Percentiles rank a stretch among this genome's conserved stretches.
Conservation (phyloP, 1,140 invertebrate species). For the Lepidurus apus region DNA sequence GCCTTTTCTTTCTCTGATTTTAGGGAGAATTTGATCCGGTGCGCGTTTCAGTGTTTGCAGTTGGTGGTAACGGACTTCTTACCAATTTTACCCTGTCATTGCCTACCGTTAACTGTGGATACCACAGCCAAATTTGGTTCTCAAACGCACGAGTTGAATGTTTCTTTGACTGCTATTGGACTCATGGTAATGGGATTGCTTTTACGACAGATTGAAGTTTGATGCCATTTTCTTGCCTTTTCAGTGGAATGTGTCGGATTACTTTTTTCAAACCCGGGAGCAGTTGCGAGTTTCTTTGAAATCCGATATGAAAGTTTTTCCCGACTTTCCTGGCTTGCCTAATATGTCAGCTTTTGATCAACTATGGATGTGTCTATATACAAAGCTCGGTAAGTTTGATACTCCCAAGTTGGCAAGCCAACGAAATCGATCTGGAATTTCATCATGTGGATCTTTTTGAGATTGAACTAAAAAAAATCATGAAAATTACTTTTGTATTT, state of each 20-base stretch:
- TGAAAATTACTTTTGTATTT: not conserved
- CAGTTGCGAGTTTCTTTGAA: slow-evolving; percentile 68
- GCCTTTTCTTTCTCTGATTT: slow-evolving; percentile 37
- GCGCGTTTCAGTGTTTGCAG: slow-evolving; percentile 93
- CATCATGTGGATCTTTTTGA: not conserved
- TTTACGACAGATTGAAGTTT: slow-evolving; percentile 26
- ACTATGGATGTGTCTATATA: slow-evolving; percentile 92
- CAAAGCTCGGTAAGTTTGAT: slow-evolving; percentile 59
- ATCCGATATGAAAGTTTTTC: slow-evolving; percentile 65
- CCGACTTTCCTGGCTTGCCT: slow-evolving; percentile 72
- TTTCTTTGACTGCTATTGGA: slow-evolving; percentile 95
- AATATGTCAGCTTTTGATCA: slow-evolving; percentile 86
- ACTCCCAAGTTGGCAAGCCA: slow-evolving; percentile 28
- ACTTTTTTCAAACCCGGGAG: slow-evolving; percentile 90
- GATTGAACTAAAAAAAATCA: slow-evolving; percentile 14
- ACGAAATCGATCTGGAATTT: not conserved
- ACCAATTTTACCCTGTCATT: slow-evolving; percentile 76
- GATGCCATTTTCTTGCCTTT: slow-evolving; percentile 36
- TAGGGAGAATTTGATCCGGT: slow-evolving; percentile 83
- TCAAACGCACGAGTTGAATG: slow-evolving; percentile 95
- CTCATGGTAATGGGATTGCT: slow-evolving; percentile 64
- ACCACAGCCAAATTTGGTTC: slow-evolving; percentile 93
- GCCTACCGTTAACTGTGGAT: slow-evolving; percentile 84
- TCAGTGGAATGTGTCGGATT: slow-evolving; percentile 97
- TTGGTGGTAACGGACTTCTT: slow-evolving; percentile 94